Conservation (phyloP, 2,888 invertebrate genomes). For the Linnaemya tessellans region DNA sequence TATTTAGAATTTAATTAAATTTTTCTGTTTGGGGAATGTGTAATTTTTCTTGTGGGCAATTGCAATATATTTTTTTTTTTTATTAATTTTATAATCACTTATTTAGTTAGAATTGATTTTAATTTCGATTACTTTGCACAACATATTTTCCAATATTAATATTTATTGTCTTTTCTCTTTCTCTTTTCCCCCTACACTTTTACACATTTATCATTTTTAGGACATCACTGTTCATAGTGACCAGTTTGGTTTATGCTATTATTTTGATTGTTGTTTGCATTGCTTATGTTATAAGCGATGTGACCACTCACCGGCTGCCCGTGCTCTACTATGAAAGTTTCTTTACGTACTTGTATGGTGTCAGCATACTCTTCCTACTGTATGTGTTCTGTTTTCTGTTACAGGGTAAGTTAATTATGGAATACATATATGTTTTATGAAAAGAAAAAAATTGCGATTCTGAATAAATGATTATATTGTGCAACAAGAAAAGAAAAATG, state of each 20-base stretch:
- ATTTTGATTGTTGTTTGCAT: slow-evolving; percentile 96
- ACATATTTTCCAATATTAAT: slow-evolving; percentile 50
- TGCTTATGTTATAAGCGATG: slow-evolving; percentile 97
- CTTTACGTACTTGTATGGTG: slow-evolving; percentile 96
- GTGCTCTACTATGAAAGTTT: slow-evolving; percentile 97
- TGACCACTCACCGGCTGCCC: slow-evolving; percentile 95
- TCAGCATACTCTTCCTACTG: slow-evolving; percentile 95
- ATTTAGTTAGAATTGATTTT: slow-evolving; percentile 47
- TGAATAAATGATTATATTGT: not conserved
- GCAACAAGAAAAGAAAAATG: not conserved
- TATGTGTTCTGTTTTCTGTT: slow-evolving; percentile 97
- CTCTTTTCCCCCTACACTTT: not conserved
- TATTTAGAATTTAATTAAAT: slow-evolving; percentile 5
- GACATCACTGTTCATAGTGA: slow-evolving; percentile 96
- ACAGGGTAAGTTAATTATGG: slow-evolving; percentile 86
- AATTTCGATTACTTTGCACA: slow-evolving; percentile 35
- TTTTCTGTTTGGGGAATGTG: slow-evolving; percentile 35
- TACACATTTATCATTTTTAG: slow-evolving; percentile 83
- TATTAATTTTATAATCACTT: not conserved
- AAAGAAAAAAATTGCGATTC: not conserved
- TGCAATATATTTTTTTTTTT: not conserved
- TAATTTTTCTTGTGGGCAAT: slow-evolving; percentile 35
- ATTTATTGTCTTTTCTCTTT: slow-evolving; percentile 30
- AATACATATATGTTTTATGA: not conserved
- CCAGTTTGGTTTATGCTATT: slow-evolving; percentile 98